phyloP scores from a whole-genome alignment of 2,113 vertebrate species.

The Grantiella picta region DNA sequence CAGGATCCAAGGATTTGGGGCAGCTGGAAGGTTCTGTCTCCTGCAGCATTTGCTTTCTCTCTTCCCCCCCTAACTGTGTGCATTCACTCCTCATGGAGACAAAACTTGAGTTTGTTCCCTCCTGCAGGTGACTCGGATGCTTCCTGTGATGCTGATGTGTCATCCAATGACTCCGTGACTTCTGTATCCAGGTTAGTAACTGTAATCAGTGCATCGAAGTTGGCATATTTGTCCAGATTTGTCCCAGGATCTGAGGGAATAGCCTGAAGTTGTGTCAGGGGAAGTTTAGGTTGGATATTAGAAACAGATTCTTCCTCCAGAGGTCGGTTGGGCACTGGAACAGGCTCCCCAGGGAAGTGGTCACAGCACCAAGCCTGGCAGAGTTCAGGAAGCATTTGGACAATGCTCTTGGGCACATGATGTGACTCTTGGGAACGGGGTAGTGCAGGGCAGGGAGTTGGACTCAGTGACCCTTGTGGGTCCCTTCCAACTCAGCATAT shows the following conservation, averaged over 20 bases:
- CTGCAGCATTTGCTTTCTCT: neutral
- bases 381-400: neutral
- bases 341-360: neutral
- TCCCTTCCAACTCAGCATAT: neutral
- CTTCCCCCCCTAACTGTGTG: neutral
- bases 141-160: conserved; percentile 61
- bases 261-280: neutral
- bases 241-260: neutral
- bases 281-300: neutral
- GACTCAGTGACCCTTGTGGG: neutral
- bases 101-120: neutral
- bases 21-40: neutral
- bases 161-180: conserved; percentile 51
- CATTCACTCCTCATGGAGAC: neutral
- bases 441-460: neutral
- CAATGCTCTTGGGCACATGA: neutral
- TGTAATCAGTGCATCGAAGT: neutral
- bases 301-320: neutral
- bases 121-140: conserved; percentile 75
- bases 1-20: neutral
- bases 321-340: neutral
- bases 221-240: neutral
- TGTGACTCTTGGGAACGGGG: neutral
- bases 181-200: conserved; percentile 74
- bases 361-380: neutral